Conservation (phyloP, 1,140 invertebrate genomes). For the Trichomalopsis sarcophagae region DNA sequence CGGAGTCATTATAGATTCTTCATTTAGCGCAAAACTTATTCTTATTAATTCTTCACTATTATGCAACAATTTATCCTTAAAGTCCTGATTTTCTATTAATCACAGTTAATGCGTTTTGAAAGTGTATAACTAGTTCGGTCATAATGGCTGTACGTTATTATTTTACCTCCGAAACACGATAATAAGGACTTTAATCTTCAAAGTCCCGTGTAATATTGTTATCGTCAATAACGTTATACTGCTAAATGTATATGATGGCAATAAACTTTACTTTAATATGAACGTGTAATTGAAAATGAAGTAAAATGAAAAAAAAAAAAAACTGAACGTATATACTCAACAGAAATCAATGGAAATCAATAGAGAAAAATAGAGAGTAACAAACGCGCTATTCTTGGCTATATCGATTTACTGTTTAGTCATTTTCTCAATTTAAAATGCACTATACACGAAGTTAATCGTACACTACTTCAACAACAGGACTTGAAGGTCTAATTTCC, state of each 20-base stretch:
- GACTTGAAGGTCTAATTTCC: slow-evolving; percentile 11
- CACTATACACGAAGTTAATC: background rate
- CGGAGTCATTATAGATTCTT: background rate
- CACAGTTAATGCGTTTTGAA: background rate
- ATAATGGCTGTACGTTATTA: background rate
- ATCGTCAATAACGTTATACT: too few species aligned
- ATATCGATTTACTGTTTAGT: background rate
- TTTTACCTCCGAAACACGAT: background rate
- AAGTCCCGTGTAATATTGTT: background rate
- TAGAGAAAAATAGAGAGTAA: too few species aligned
- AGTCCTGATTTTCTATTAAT: background rate
- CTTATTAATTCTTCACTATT: background rate
- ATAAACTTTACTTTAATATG: background rate
- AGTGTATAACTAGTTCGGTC: background rate
- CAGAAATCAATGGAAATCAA: too few species aligned
- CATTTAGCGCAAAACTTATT: background rate
- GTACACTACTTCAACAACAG: background rate
- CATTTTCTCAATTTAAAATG: background rate
- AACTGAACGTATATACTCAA: background rate
- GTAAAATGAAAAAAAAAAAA: background rate
- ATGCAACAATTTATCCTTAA: background rate
- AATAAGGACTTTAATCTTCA: background rate
- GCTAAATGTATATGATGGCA: background rate
- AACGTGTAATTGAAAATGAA: too few species aligned
- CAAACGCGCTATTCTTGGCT: background rate